Evolutionary conservation across 2,888 invertebrate genomes (phyloP), one percentile per base, ranked within the genome.

Genomic region (Acronicta leporina): DNA sequence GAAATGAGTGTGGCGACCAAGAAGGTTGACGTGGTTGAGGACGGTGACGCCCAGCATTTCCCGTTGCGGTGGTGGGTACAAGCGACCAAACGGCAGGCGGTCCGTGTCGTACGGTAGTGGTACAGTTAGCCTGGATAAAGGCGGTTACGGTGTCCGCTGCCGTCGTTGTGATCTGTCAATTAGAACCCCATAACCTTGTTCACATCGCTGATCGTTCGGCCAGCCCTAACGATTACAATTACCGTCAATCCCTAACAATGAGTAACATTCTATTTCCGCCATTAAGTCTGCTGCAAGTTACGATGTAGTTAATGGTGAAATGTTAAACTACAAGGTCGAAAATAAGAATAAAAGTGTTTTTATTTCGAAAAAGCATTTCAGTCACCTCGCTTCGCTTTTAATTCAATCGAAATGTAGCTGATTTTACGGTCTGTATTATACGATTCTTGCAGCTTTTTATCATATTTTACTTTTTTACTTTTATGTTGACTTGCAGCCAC

Each of bases 111-210:
- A 87, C 90, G 86, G 88, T 88, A 87, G 88, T 87, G 80, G 82
- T 91, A 92, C 92, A 90, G 92, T 92, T 92, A 92, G 74, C 76
- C 83, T 84, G 84, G 81, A 87, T 85, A 85, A 84, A 88, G 85
- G 84, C 87, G 83, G 87, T 88, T 90, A 87, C 86, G 84, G 84
- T 84, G 87, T 84, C 84, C 85, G 85, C 81, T 68, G 79, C 82
- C 79, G 81, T 83, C 82, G 79, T 82, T 85, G 79, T 85, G 86
- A 88, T 90, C 88, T 91, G 90, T 90, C 90, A 91, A 92, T 91
- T 91, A 90, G 84, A 86, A 83, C 82, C 86, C 85, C 86, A 86
- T 87, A 88, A 86, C 87, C 87, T 86, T 87, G 88, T 90, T 90
- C 87, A 85, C 87, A 88, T 87, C 84, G 82, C 64, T 79, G 79